Conservation (phyloP, 1,140 invertebrate genomes). For the Phocides pigmalion region DNA sequence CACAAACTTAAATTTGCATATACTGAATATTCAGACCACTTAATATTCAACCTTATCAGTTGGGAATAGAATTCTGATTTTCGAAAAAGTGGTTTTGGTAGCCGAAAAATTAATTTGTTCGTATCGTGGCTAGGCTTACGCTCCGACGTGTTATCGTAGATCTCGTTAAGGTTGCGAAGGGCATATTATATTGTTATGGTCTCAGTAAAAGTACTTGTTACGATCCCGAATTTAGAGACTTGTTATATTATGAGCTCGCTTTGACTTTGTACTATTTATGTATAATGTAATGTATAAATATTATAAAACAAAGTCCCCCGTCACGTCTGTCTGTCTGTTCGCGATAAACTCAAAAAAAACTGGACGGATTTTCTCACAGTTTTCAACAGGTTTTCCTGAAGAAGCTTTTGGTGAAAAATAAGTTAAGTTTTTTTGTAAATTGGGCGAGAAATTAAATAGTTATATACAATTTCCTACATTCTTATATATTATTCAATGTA, state of each 20-base stretch:
- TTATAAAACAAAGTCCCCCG: no score
- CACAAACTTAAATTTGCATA: slow-evolving; percentile 39
- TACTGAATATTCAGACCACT: slow-evolving; percentile 37
- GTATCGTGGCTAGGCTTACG: slow-evolving; percentile 6
- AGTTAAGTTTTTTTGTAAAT: no score
- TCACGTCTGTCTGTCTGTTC: no score
- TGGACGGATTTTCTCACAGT: no score
- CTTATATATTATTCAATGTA: no score
- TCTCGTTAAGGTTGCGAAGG: slow-evolving; percentile 25
- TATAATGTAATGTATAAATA: no score
- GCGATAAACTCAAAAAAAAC: no score
- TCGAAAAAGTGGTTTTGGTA: slow-evolving; percentile 7
- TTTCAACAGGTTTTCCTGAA: no score
- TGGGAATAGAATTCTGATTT: slow-evolving; percentile 32
- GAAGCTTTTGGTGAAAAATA: no score
- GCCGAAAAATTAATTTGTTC: slow-evolving; percentile 23
- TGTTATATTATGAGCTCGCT: neutral
- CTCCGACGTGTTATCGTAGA: slow-evolving; percentile 15
- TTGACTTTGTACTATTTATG: no score
- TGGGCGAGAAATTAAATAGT: no score
- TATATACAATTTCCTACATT: no score
- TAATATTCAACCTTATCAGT: slow-evolving; percentile 34
- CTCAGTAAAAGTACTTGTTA: neutral
- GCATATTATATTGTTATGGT: slow-evolving; percentile 19
- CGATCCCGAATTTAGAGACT: neutral